Percentiles rank a stretch among this genome's conserved stretches.
These are phyloP conservation scores for Ochropleura leucogaster DNA, from an alignment of 2,888 invertebrate species.

Conservation along the genomic window DNA sequence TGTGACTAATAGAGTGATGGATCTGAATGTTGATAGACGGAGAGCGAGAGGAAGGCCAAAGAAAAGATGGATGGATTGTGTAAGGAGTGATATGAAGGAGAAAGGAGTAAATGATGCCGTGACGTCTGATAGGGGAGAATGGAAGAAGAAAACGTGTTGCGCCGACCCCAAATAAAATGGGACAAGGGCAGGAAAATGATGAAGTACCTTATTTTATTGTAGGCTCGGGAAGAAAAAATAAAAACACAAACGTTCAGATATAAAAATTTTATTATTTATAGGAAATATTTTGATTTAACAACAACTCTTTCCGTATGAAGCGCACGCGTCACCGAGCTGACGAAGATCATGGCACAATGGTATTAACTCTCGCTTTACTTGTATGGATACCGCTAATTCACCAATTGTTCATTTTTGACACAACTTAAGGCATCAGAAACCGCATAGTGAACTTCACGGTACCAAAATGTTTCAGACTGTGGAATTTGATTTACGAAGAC, in stretches of 20 bases:
- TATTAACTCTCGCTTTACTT: slow-evolving; percentile 46
- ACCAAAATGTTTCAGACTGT: slow-evolving; percentile 24
- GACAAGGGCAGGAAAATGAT: no score
- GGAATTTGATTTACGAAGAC: slow-evolving; percentile 60
- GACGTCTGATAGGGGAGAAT: no score
- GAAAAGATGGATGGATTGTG: no score
- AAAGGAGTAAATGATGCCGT: no score
- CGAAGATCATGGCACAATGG: slow-evolving; percentile 81
- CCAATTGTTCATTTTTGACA: slow-evolving; percentile 2
- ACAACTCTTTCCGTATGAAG: slow-evolving; percentile 78
- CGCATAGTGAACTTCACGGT: slow-evolving; percentile 5
- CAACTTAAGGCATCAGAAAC: not conserved
- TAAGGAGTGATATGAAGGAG: no score
- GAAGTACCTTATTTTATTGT: not conserved
- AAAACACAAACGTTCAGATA: slow-evolving; percentile 86
- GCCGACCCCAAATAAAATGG: no score
- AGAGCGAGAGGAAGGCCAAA: no score
- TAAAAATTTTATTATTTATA: slow-evolving; percentile 90
- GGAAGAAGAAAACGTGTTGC: no score
- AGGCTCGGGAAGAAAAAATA: slow-evolving; percentile 51
- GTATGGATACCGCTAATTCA: slow-evolving; percentile 20
- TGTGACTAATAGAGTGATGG: no score
- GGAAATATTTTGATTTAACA: slow-evolving; percentile 91
- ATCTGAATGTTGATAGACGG: no score
- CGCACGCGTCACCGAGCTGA: slow-evolving; percentile 72